Percentiles rank a stretch among this genome's conserved stretches.
These are phyloP conservation scores for Eretmocerus hayati DNA, from an alignment of 2,888 invertebrate species.

Conservation along the genomic window DNA sequence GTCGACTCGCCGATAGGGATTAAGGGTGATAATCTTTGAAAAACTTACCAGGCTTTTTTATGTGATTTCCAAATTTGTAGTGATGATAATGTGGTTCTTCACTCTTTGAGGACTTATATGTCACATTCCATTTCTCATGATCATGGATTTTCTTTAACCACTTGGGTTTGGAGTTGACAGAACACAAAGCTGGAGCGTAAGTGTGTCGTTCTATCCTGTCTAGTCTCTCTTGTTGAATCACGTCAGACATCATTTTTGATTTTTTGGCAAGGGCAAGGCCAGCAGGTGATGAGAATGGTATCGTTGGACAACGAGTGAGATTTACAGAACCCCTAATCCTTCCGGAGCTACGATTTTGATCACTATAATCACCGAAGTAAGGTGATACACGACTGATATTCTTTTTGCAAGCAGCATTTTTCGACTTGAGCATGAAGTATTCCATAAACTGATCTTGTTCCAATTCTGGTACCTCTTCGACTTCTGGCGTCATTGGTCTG, in stretches of 20 bases:
- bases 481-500: slow-evolving; percentile 18
- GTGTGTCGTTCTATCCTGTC: slow-evolving; percentile 51
- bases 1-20: too few species aligned
- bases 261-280: slow-evolving; percentile 49
- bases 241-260: slow-evolving; percentile 47
- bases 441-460: slow-evolving; percentile 47
- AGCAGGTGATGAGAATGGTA: slow-evolving; percentile 52
- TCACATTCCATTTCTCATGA: slow-evolving; percentile 38
- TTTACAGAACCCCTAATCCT: slow-evolving; percentile 47
- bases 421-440: slow-evolving; percentile 47
- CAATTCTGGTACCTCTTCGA: slow-evolving; percentile 28
- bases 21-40: not conserved
- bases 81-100: slow-evolving; percentile 33
- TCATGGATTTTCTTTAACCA: slow-evolving; percentile 36
- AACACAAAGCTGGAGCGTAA: slow-evolving; percentile 44
- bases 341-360: slow-evolving; percentile 37
- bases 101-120: slow-evolving; percentile 28
- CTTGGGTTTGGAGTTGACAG: slow-evolving; percentile 33
- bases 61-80: slow-evolving; percentile 37
- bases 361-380: not conserved
- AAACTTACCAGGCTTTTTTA: slow-evolving; percentile 37
- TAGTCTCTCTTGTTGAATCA: slow-evolving; percentile 49
- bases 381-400: slow-evolving; percentile 13
- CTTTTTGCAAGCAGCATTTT: slow-evolving; percentile 17
- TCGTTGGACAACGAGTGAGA: slow-evolving; percentile 48